Conservation (phyloP, 2,113 vertebrate species). For the Calyptomena viridis region DNA sequence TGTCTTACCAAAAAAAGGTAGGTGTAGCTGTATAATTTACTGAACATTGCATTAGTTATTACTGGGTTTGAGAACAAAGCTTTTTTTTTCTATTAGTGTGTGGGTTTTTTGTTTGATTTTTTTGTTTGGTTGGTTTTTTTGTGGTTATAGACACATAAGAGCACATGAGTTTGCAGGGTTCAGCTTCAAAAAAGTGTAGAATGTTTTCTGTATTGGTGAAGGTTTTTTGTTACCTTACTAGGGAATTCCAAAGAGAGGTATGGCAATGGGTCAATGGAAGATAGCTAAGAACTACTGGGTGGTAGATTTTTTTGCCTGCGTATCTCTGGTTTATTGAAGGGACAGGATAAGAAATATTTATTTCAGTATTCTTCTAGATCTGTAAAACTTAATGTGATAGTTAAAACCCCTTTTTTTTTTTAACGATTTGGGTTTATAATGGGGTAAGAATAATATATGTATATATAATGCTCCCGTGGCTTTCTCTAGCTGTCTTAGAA, state of each 20-base stretch:
- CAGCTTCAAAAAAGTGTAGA: neutral
- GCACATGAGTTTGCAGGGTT: neutral
- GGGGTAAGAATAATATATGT: neutral
- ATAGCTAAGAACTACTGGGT: neutral
- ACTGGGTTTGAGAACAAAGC: neutral
- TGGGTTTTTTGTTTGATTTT: no score
- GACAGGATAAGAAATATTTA: neutral
- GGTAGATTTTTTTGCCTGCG: neutral
- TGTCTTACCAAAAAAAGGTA: neutral
- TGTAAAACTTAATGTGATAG: neutral
- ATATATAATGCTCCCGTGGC: neutral
- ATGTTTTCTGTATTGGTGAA: fast-evolving
- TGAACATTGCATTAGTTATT: neutral
- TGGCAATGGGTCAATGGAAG: neutral
- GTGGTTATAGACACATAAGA: neutral
- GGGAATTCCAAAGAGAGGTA: neutral
- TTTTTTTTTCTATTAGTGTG: neutral
- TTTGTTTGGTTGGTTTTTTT: neutral
- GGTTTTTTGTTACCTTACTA: neutral
- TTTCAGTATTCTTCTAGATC: neutral
- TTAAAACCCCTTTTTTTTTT: neutral
- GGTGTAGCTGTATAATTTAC: neutral
- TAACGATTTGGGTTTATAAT: neutral
- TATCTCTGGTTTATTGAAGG: neutral
- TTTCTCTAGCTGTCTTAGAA: neutral